phyloP scores from a whole-genome alignment of 2,113 vertebrate genomes.

The Delphinus delphis region DNA sequence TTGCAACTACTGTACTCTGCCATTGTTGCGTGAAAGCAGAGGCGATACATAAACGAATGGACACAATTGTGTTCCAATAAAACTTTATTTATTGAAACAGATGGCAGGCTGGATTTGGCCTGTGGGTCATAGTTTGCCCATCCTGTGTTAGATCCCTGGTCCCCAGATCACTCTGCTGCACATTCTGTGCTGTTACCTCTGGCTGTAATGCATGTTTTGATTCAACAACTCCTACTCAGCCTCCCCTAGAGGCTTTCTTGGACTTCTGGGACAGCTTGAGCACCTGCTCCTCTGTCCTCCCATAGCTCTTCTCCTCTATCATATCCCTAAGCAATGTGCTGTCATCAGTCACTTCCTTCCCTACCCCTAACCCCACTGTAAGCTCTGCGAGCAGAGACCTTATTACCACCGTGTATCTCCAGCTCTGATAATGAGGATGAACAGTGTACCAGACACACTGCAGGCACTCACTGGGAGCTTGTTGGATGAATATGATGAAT shows the following conservation, averaged over 20 bases:
- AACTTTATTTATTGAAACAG: conserved; percentile 38
- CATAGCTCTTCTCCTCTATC: not conserved
- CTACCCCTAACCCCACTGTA: not conserved
- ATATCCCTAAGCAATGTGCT: not conserved
- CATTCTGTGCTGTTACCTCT: not conserved
- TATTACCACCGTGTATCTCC: not conserved
- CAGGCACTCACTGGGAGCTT: not conserved
- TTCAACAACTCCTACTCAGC: not conserved
- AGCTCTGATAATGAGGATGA: not conserved
- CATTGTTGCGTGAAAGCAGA: not conserved
- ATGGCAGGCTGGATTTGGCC: not conserved
- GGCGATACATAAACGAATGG: not conserved
- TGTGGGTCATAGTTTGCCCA: not conserved
- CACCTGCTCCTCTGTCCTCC: not conserved
- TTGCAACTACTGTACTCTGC: not conserved
- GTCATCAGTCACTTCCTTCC: not conserved
- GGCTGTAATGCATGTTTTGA: not conserved
- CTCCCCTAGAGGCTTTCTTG: not conserved
- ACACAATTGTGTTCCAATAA: not conserved
- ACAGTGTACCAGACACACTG: not conserved
- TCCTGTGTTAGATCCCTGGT: not conserved
- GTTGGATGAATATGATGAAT: not conserved
- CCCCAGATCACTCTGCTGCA: not conserved
- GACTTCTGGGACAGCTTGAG: not conserved
- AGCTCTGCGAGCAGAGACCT: not conserved